phyloP scores from a whole-genome alignment of 2,797 vertebrate genomes.

The Carduelis carduelis region DNA sequence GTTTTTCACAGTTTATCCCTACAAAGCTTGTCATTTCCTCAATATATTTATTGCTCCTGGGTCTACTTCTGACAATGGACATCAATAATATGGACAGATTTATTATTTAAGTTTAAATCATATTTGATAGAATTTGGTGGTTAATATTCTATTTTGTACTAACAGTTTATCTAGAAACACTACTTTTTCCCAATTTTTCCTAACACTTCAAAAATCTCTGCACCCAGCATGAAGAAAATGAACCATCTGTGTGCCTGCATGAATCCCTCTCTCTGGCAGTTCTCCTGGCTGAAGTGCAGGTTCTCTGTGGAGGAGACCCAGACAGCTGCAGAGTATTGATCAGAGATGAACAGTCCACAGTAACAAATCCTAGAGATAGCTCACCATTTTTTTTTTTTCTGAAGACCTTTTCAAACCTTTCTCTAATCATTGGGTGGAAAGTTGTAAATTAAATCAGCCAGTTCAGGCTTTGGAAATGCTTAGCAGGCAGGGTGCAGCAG shows the following conservation, averaged over 20 bases:
- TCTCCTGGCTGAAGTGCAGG: conserved; percentile 1
- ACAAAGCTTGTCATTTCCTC: not conserved
- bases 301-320: conserved; percentile 39
- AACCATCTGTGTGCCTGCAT: not conserved
- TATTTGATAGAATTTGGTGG: not conserved
- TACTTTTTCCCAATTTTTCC: not conserved
- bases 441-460: conserved; percentile 69
- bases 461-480: conserved; percentile 56
- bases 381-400: conserved; percentile 27
- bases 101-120: not conserved
- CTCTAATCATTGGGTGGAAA: conserved; percentile 66
- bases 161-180: not conserved
- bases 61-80: not conserved
- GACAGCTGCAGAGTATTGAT: conserved; percentile 57
- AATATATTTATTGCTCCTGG: not conserved
- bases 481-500: conserved; percentile 45
- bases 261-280: not conserved
- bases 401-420: conserved; percentile 75
- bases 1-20: not conserved
- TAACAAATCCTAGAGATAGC: conserved; percentile 66
- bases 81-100: not conserved
- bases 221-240: not conserved
- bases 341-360: conserved; percentile 44
- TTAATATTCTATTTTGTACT: not conserved
- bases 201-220: not conserved